Percentiles rank a stretch among this genome's conserved stretches.
Evolutionary conservation across 2,113 vertebrate genomes (phyloP).

Genomic region (Rhea pennata): DNA sequence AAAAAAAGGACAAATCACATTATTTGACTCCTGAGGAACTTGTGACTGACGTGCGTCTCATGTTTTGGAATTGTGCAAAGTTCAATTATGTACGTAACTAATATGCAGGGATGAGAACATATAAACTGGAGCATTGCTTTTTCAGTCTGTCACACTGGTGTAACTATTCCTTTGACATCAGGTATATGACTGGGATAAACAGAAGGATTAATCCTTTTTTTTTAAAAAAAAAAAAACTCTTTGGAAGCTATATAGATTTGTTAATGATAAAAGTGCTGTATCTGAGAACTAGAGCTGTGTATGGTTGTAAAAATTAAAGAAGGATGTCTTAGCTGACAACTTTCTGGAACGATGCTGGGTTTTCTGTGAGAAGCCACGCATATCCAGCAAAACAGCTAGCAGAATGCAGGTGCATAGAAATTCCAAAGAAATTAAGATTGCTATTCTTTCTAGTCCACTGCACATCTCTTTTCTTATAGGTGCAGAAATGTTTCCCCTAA

Average conservation of each 20-base stretch:
- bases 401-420: background rate
- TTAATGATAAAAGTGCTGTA: background rate
- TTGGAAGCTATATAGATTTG: background rate
- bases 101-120: background rate
- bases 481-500: background rate
- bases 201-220: background rate
- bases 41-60: slow-evolving; percentile 92
- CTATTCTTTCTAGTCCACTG: background rate
- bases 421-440: background rate
- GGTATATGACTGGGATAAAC: background rate
- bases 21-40: slow-evolving; percentile 89
- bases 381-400: background rate
- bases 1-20: slow-evolving; percentile 82
- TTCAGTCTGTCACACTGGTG: background rate
- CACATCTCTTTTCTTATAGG: background rate
- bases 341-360: background rate
- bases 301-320: slow-evolving; percentile 33
- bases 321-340: background rate
- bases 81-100: slow-evolving; percentile 94
- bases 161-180: background rate
- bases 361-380: background rate
- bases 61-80: slow-evolving; percentile 98
- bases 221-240: no score
- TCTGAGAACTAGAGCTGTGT: background rate
- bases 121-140: background rate